Evolutionary conservation across 2,797 vertebrate genomes (phyloP).

Genomic region (Schizopygopsis malacanthus): DNA sequence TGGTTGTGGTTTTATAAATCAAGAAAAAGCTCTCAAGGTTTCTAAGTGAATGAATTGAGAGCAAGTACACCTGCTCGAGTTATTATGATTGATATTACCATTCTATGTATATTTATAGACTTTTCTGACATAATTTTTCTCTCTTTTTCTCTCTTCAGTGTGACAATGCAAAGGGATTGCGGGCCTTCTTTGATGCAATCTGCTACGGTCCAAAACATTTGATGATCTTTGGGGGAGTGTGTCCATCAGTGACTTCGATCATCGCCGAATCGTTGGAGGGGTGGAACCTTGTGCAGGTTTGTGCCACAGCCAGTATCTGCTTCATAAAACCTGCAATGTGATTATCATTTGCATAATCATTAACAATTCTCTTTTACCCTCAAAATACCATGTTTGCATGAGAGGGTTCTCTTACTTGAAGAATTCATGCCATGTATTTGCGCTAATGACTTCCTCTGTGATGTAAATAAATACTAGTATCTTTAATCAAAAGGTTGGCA

Average conservation of each 20-base stretch:
- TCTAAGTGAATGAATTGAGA: slow-evolving; percentile 11
- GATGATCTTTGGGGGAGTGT: slow-evolving; percentile 99
- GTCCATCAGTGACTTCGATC: slow-evolving; percentile 97
- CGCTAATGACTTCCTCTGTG: slow-evolving; percentile 21
- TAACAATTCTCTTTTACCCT: background rate
- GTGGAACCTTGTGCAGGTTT: slow-evolving; percentile 99
- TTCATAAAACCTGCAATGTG: slow-evolving; percentile 6
- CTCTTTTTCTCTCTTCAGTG: slow-evolving; percentile 79
- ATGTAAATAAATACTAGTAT: slow-evolving; percentile 18
- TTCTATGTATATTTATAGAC: background rate
- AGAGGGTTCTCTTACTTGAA: background rate
- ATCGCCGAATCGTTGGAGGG: slow-evolving; percentile 98
- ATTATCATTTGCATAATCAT: slow-evolving; percentile 9
- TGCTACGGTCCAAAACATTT: slow-evolving; percentile 98
- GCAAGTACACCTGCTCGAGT: slow-evolving; percentile 1
- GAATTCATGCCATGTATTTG: background rate
- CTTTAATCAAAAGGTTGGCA: slow-evolving; percentile 24
- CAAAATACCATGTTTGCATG: slow-evolving; percentile 8
- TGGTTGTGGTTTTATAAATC: background rate
- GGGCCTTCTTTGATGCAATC: slow-evolving; percentile 99
- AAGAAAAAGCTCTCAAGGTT: slow-evolving; percentile 23
- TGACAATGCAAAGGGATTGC: slow-evolving; percentile 97
- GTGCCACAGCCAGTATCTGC: slow-evolving; percentile 44
- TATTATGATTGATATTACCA: slow-evolving; percentile 3
- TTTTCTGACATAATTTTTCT: background rate